phyloP scores from a whole-genome alignment of 1,140 invertebrate genomes.

The Pinna nobilis region DNA sequence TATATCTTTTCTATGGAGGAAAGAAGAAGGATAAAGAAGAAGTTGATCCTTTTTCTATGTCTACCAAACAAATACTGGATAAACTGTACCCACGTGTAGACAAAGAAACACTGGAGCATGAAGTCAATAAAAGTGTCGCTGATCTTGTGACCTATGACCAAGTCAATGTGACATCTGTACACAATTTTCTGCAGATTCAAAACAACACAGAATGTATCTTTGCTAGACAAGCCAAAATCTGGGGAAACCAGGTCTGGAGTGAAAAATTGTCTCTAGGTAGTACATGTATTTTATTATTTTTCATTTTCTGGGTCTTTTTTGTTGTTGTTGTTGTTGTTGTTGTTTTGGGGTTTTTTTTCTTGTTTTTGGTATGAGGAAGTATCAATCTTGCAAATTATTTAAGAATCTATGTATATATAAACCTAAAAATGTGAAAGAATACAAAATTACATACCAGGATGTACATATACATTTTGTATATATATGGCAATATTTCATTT shows the following conservation, averaged over 20 bases:
- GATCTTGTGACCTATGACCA: conserved; percentile 59
- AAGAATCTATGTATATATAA: conserved; percentile 5
- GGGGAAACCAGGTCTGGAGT: conserved; percentile 62
- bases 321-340: no score
- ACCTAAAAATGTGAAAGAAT: not conserved
- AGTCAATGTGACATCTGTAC: conserved; percentile 35
- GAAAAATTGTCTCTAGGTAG: conserved; percentile 54
- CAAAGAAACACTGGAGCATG: conserved; percentile 33
- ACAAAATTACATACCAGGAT: no score
- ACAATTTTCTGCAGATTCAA: conserved; percentile 59
- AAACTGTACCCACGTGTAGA: conserved; percentile 40
- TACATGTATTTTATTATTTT: no score
- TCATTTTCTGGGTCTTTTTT: no score
- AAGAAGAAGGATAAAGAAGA: conserved; percentile 23
- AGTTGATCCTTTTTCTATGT: not conserved
- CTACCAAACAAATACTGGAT: conserved; percentile 47
- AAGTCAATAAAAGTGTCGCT: conserved; percentile 38
- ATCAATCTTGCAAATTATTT: no score
- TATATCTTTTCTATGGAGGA: conserved; percentile 14
- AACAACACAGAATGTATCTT: conserved; percentile 66
- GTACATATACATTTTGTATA: no score
- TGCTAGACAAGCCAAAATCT: conserved; percentile 65
- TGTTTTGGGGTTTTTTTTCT: no score
- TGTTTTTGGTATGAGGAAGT: no score
- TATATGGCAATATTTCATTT: no score